Evolutionary conservation across 2,888 invertebrate species (phyloP).

Genomic region (Leptinotarsa haldemani): DNA sequence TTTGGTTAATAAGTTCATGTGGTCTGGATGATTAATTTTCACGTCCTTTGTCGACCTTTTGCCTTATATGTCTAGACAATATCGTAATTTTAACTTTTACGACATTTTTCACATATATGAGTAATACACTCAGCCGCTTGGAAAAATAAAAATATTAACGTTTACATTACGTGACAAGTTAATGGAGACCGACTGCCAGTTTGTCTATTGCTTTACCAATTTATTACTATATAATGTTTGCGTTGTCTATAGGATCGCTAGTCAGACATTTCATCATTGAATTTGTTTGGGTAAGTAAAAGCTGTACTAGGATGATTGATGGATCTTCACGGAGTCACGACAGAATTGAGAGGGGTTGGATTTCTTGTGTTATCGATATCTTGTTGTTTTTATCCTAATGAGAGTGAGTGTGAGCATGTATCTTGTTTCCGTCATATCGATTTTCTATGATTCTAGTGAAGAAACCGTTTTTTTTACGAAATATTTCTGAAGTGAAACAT

Average conservation of each 20-base stretch:
- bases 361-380: constrained; percentile 11
- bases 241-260: constrained; percentile 31
- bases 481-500: too few relatives aligned
- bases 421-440: neutral
- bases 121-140: constrained; percentile 31
- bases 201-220: constrained; percentile 31
- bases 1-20: too few relatives aligned
- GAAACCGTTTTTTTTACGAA: too few relatives aligned
- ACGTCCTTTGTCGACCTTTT: constrained; percentile 12
- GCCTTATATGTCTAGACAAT: constrained; percentile 31
- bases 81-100: constrained; percentile 26
- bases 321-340: constrained; percentile 10
- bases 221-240: constrained; percentile 36
- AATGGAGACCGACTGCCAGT: constrained; percentile 35
- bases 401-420: neutral
- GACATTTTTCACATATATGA: constrained; percentile 33
- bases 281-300: constrained; percentile 30
- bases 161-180: constrained; percentile 38
- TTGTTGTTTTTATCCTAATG: neutral
- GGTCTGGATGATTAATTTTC: too few relatives aligned
- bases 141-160: constrained; percentile 40
- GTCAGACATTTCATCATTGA: constrained; percentile 29
- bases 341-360: constrained; percentile 2
- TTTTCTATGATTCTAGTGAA: neutral
- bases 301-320: constrained; percentile 32